These are phyloP conservation scores for Pyxicephalus adspersus DNA, from an alignment of 2,113 vertebrate genomes.

Conservation along the genomic window DNA sequence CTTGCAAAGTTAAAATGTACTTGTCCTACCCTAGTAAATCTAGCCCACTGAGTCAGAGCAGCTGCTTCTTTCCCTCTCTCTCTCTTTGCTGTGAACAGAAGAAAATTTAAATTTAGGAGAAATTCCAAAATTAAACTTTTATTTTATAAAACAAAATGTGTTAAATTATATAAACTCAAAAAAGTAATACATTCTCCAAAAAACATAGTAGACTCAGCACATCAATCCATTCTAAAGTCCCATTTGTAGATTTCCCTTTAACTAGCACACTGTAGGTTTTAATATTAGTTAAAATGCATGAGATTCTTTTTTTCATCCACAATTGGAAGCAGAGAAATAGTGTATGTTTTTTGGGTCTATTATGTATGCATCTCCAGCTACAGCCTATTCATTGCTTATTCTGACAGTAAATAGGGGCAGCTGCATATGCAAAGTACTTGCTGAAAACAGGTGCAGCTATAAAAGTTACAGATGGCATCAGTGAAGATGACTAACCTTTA, in stretches of 20 bases:
- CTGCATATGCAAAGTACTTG: slow-evolving; percentile 50
- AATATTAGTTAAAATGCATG: slow-evolving; percentile 1
- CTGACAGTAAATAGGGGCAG: slow-evolving; percentile 54
- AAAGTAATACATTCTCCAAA: too few relatives aligned
- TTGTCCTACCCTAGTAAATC: too few relatives aligned
- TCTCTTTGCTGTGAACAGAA: too few relatives aligned
- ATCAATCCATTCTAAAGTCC: too few relatives aligned
- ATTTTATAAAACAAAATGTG: too few relatives aligned
- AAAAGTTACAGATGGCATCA: slow-evolving; percentile 56
- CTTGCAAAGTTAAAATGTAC: too few relatives aligned
- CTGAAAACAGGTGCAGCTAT: slow-evolving; percentile 56
- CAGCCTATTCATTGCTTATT: slow-evolving; percentile 43
- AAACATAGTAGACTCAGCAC: too few relatives aligned
- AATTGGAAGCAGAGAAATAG: background rate
- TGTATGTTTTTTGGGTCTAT: background rate
- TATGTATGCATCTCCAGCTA: slow-evolving; percentile 23
- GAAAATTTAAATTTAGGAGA: too few relatives aligned
- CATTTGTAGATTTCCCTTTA: background rate
- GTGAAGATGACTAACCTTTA: slow-evolving; percentile 56
- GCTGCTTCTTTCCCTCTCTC: too few relatives aligned
- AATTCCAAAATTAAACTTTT: too few relatives aligned
- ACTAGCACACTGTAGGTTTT: background rate
- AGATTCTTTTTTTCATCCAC: background rate
- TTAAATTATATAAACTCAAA: too few relatives aligned
- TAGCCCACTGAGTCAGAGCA: too few relatives aligned